A percentile compares a stretch with the other conserved stretches of the same genome.
phyloP scores from a whole-genome alignment of 2,888 invertebrate species.

The Chrysomela aeneicollis region DNA sequence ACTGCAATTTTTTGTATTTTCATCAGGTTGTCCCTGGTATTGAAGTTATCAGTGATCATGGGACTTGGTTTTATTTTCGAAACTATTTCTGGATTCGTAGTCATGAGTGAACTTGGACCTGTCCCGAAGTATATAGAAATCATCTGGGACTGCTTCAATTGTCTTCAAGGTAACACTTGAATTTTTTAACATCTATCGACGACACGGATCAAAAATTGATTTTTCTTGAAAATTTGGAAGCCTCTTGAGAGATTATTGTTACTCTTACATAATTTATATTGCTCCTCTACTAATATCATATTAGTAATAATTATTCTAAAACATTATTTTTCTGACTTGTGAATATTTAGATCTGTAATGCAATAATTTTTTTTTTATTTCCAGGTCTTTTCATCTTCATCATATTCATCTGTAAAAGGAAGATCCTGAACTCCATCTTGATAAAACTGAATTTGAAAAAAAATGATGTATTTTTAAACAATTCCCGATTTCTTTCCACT shows the following conservation, averaged over 20 bases:
- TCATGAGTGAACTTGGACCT: slow-evolving; percentile 62
- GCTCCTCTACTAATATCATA: no score
- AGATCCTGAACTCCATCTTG: slow-evolving; percentile 34
- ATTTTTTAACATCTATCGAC: no score
- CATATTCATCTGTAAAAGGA: slow-evolving; percentile 48
- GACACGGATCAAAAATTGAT: no score
- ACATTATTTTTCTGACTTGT: no score
- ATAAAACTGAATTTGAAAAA: slow-evolving; percentile 27
- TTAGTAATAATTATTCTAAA: no score
- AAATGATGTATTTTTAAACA: slow-evolving; percentile 17
- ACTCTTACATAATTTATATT: no score
- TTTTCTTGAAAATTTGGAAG: no score
- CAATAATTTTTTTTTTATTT: background rate
- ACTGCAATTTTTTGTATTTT: background rate
- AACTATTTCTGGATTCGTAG: slow-evolving; percentile 68
- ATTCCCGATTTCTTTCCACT: slow-evolving; percentile 27
- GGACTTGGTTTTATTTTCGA: slow-evolving; percentile 79
- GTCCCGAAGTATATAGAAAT: slow-evolving; percentile 56
- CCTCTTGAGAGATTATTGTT: no score
- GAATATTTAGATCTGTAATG: no score
- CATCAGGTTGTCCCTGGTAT: slow-evolving; percentile 72
- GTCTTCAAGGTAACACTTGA: slow-evolving; percentile 68
- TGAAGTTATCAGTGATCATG: slow-evolving; percentile 82
- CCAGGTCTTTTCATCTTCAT: slow-evolving; percentile 46
- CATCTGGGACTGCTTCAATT: slow-evolving; percentile 71